phyloP scores from a whole-genome alignment of 2,888 invertebrate species.

The Ischnus inquisitorius region DNA sequence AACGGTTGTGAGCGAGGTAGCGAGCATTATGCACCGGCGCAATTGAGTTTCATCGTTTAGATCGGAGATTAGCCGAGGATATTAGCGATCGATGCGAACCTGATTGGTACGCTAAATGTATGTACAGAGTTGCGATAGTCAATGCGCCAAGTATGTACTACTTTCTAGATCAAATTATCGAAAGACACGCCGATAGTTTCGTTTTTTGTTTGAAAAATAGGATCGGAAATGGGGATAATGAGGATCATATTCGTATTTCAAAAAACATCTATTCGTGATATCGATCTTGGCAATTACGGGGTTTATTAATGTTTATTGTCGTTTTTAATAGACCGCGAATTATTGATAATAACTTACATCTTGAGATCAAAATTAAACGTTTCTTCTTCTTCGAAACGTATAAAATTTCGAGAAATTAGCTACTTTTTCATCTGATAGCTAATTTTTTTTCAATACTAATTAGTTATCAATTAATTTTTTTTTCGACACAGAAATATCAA shows the following conservation, averaged over 20 bases:
- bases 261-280: background rate
- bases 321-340: background rate
- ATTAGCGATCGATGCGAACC: constrained; percentile 68
- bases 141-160: background rate
- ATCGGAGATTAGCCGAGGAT: constrained; percentile 69
- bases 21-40: constrained; percentile 55
- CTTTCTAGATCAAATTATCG: background rate
- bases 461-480: too few relatives aligned
- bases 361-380: background rate
- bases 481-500: background rate
- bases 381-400: background rate
- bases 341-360: background rate
- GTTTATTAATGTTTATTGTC: background rate
- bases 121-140: background rate
- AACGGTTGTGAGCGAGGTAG: constrained; percentile 29
- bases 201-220: background rate
- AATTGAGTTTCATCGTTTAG: constrained; percentile 68
- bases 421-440: too few relatives aligned
- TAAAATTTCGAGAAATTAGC: too few relatives aligned
- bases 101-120: constrained; percentile 56
- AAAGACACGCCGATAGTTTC: background rate
- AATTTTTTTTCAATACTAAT: too few relatives aligned
- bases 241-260: background rate
- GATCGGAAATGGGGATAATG: background rate
- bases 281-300: background rate